Evolutionary conservation across 2,888 invertebrate genomes (phyloP).

Genomic region (Orthosia gothica): DNA sequence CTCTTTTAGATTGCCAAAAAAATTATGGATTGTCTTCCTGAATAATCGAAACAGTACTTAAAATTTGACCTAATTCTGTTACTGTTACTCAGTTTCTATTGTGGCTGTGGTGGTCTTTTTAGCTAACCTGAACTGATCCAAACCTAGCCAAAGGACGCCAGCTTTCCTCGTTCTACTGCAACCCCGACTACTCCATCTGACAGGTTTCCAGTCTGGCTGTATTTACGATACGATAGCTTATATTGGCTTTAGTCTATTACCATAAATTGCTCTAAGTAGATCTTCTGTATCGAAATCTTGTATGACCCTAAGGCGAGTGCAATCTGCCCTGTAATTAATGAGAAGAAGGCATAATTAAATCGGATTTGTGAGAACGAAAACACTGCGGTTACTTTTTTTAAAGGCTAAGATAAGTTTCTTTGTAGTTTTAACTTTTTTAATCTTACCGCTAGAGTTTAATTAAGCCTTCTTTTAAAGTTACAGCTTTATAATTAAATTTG

Average conservation of each 20-base stretch:
- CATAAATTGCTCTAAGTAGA: background rate
- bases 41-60: too few species aligned
- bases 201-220: too few species aligned
- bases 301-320: constrained; percentile 69
- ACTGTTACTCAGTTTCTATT: too few species aligned
- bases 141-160: too few species aligned
- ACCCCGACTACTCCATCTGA: too few species aligned
- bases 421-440: constrained; percentile 50
- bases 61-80: too few species aligned
- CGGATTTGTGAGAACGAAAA: constrained; percentile 75
- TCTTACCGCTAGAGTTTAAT: constrained; percentile 33
- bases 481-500: constrained; percentile 28
- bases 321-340: constrained; percentile 84
- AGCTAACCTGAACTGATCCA: too few species aligned
- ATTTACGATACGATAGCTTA: too few species aligned
- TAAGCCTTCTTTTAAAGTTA: constrained; percentile 27
- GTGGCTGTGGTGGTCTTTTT: too few species aligned
- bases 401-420: constrained; percentile 55
- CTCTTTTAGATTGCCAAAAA: too few species aligned
- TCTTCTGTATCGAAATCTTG: background rate
- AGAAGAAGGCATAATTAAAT: constrained; percentile 80
- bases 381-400: constrained; percentile 57
- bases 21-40: too few species aligned
- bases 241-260: background rate
- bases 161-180: too few species aligned